Evolutionary conservation across 2,797 vertebrate species (phyloP), one percentile per base, ranked within the genome.

Genomic region (Manis pentadactyla): DNA sequence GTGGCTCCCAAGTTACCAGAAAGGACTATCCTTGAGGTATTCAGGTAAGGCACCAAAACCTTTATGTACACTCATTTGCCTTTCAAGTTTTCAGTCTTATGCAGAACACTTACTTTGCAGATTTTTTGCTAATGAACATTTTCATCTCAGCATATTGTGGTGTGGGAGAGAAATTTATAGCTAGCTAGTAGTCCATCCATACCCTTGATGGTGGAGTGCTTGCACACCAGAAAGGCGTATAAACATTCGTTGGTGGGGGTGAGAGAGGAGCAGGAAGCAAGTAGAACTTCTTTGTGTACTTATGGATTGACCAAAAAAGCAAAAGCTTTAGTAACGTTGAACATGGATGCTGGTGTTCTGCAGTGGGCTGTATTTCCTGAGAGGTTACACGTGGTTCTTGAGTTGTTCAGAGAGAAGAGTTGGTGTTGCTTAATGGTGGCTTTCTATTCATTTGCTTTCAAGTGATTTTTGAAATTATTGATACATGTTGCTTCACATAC

Each of bases 21-120:
- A 82, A 98, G 98, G 96, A 98, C 98, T 0, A 37, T 98, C 51
- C 93, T 98, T 59, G 98, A 99, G 97, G 97, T 98, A 7, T 98
- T 99, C 98, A 98, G 98, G 98, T 99, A 98, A 97, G 97, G 11
- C 34, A 37, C 83, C 2, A 25, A 74, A 27, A 63, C 87, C 29
- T 29, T 71, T 6, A 21, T 5, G 0, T 69, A 11, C 5, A 25
- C 23, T 5, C 1, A 18, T 84, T 83, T 57, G 31, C 63, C 83
- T 75, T 86, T 11, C 0, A 14, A 4, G 23, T 34, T 53, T 91
- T 59, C 13, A n/a, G 13, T 59, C 79, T 85, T 57, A 15, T 14
- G 27, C 29, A 29, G 34, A 77, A 25, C 6, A 53, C 25, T 64
- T 71, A 15, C 4, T 23, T 49, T 46, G 46, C 46, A 46, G 46